Evolutionary conservation across 2,113 vertebrate genomes (phyloP).

Genomic region (Thunnus maccoyii): DNA sequence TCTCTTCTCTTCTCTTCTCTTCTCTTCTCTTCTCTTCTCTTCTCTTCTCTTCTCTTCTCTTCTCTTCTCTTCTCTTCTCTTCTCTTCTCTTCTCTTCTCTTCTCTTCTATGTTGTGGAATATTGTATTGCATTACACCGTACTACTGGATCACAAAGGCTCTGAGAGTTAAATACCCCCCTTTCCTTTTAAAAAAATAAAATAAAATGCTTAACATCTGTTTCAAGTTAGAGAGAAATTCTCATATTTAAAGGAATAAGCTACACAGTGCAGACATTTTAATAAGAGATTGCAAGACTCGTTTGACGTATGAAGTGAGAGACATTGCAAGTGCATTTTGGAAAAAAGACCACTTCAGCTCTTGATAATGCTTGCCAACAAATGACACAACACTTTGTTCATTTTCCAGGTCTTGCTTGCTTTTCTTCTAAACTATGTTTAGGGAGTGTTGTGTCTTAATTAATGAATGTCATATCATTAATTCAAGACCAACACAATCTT

Average conservation of each 20-base stretch:
- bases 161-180: slow-evolving; percentile 83
- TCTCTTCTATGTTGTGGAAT: slow-evolving; percentile 72
- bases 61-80: slow-evolving; percentile 14
- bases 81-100: background rate
- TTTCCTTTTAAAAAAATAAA: slow-evolving; percentile 27
- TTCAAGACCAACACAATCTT: slow-evolving; percentile 67
- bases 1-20: slow-evolving; percentile 56
- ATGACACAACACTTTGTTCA: slow-evolving; percentile 42
- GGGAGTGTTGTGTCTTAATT: slow-evolving; percentile 53
- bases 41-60: background rate
- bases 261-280: slow-evolving; percentile 39
- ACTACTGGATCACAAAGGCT: slow-evolving; percentile 85
- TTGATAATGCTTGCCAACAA: slow-evolving; percentile 34
- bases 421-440: slow-evolving; percentile 51
- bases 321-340: slow-evolving; percentile 17
- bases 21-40: slow-evolving; percentile 2
- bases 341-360: slow-evolving; percentile 8
- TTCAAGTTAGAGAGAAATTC: slow-evolving; percentile 58
- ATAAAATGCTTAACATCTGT: slow-evolving; percentile 69
- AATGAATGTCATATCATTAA: slow-evolving; percentile 68
- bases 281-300: slow-evolving; percentile 49
- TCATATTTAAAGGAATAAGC: slow-evolving; percentile 51
- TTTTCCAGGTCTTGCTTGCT: slow-evolving; percentile 42
- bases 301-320: slow-evolving; percentile 63
- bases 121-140: slow-evolving; percentile 85